Evolutionary conservation across 2,888 invertebrate genomes (phyloP), one percentile per base, ranked within the genome.

Genomic region (Cordilura impudica): DNA sequence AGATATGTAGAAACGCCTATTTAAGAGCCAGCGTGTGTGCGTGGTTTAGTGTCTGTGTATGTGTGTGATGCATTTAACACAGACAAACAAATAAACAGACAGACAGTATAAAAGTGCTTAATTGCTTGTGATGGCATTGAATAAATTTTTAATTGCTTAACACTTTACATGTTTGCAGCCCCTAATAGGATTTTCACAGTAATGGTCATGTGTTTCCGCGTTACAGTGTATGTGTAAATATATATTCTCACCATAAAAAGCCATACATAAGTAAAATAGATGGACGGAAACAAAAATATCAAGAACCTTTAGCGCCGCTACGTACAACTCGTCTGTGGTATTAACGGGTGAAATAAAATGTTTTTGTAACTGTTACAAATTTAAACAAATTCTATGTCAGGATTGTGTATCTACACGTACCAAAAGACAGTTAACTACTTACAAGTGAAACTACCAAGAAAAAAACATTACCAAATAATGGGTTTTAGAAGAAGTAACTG

Each of bases 81-180:
- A 45, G 26, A 31, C 61, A 43, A 16, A 63, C 60, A 66, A n/a
- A n/a, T n/a, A n/a, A n/a, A n/a, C n/a, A n/a, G n/a, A n/a, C 53
- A 65, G 47, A 73, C 81, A 85, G 85, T 84, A 84, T 85, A 85
- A 87, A 87, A 87, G 86, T 85, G 87, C 87, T 87, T 88, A 88
- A 88, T 88, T 88, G 88, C 88, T 88, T 87, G 88, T 87, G 87
- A 88, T 86, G 87, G 87, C 86, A 87, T 88, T 88, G 88, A 88
- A 88, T 88, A 88, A 87, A 88, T 88, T 88, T 88, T 88, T 88
- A 88, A 88, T 88, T 88, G 88, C 86, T 88, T 88, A 86, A 87
- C 88, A 88, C 88, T 88, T 87, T 87, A 86, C 88, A 87, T 87
- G 87, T 85, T 86, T 86, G 85, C 87, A 85, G 83, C 84, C 85